A percentile compares a stretch with the other conserved stretches of the same genome.
Conservation (phyloP, 2,113 vertebrate species). For the Podiceps cristatus region DNA sequence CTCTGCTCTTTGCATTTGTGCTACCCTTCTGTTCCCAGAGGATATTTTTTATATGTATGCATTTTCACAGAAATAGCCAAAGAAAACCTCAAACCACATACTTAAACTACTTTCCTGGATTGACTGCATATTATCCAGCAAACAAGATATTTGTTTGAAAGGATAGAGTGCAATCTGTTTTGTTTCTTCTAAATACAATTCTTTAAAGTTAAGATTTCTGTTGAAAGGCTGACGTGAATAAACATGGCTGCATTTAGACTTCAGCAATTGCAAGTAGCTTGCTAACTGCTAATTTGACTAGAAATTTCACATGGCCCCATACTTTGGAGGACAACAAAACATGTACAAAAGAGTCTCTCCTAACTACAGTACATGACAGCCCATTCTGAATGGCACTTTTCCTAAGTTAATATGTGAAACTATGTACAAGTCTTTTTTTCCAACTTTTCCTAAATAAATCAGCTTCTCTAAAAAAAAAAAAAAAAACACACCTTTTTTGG, state of each 20-base stretch:
- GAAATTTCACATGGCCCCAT: not conserved
- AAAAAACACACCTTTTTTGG: not conserved
- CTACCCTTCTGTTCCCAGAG: not conserved
- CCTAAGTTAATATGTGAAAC: not conserved
- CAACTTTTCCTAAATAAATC: not conserved
- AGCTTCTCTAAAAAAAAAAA: not conserved
- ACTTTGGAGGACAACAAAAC: not conserved
- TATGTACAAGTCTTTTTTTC: not conserved
- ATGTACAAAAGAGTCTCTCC: not conserved
- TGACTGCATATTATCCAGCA: not conserved
- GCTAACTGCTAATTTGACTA: not conserved
- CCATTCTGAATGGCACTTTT: not conserved
- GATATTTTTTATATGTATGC: not conserved
- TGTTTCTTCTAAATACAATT: not conserved
- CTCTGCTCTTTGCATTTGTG: not conserved
- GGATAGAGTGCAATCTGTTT: not conserved
- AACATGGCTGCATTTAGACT: not conserved
- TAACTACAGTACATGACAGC: not conserved
- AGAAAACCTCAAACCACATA: not conserved
- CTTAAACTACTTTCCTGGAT: not conserved
- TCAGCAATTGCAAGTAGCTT: not conserved
- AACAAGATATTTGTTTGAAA: not conserved
- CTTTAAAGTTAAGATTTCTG: not conserved
- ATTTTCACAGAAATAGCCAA: not conserved
- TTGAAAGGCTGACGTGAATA: not conserved